phyloP scores from a whole-genome alignment of 2,797 vertebrate genomes.

The Pogonophryne albipinna region DNA sequence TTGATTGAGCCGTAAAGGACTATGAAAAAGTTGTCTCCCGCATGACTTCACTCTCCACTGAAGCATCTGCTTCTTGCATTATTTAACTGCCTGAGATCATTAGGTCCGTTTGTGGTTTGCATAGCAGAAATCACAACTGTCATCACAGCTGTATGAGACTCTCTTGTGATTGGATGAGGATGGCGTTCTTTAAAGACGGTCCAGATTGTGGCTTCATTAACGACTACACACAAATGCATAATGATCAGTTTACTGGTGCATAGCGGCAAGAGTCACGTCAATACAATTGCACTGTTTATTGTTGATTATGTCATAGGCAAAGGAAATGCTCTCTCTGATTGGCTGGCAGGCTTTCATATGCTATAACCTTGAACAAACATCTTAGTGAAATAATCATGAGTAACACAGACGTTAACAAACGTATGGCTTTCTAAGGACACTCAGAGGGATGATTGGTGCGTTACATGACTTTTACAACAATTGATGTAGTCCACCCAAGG shows the following conservation, averaged over 20 bases:
- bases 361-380: background rate
- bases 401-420: background rate
- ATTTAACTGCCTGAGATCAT: slow-evolving; percentile 66
- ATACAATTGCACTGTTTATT: slow-evolving; percentile 8
- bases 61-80: slow-evolving; percentile 72
- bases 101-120: slow-evolving; percentile 59
- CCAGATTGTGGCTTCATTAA: slow-evolving; percentile 21
- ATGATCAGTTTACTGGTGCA: background rate
- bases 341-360: slow-evolving; percentile 4
- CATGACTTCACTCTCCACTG: slow-evolving; percentile 50
- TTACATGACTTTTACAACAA: background rate
- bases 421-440: background rate
- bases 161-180: slow-evolving; percentile 30
- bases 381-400: background rate
- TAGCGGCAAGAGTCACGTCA: background rate
- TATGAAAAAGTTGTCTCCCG: slow-evolving; percentile 44
- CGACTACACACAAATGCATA: slow-evolving; percentile 2
- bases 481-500: background rate
- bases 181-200: background rate
- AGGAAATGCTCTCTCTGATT: slow-evolving; percentile 2
- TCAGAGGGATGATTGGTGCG: background rate
- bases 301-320: background rate
- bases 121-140: slow-evolving; percentile 45
- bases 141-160: slow-evolving; percentile 34
- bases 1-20: slow-evolving; percentile 33